These are phyloP conservation scores for Lepilemur ruficaudatus DNA, from an alignment of 2,797 vertebrate species.

Conservation along the genomic window DNA sequence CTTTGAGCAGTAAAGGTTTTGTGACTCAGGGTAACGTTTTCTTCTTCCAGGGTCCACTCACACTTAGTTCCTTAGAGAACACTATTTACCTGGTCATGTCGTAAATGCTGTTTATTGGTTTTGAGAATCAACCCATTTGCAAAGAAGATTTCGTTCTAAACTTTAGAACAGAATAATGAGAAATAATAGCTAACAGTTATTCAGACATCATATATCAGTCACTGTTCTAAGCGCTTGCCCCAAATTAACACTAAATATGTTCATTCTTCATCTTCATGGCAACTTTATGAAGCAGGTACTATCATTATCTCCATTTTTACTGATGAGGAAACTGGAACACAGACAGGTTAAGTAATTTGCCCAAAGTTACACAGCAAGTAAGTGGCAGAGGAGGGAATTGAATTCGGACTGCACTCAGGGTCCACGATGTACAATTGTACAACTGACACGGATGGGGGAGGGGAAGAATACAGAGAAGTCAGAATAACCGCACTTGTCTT, in stretches of 20 bases:
- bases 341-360: background rate
- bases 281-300: background rate
- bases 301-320: background rate
- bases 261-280: background rate
- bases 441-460: background rate
- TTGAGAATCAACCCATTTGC: background rate
- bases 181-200: background rate
- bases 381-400: background rate
- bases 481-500: background rate
- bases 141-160: background rate
- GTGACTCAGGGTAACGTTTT: fast-evolving
- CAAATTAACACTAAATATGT: background rate
- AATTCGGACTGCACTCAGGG: background rate
- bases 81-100: background rate
- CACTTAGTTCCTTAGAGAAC: background rate
- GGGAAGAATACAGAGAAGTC: background rate
- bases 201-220: background rate
- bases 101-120: background rate
- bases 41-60: fast-evolving
- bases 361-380: background rate
- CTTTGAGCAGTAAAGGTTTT: fast-evolving
- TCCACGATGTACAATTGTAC: background rate
- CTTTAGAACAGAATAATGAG: background rate
- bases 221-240: background rate
- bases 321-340: background rate